A percentile compares a stretch with the other conserved stretches of the same genome.
These are phyloP conservation scores for Scaptomyza pallida DNA, from an alignment of 1,140 invertebrate genomes.

Conservation along the genomic window DNA sequence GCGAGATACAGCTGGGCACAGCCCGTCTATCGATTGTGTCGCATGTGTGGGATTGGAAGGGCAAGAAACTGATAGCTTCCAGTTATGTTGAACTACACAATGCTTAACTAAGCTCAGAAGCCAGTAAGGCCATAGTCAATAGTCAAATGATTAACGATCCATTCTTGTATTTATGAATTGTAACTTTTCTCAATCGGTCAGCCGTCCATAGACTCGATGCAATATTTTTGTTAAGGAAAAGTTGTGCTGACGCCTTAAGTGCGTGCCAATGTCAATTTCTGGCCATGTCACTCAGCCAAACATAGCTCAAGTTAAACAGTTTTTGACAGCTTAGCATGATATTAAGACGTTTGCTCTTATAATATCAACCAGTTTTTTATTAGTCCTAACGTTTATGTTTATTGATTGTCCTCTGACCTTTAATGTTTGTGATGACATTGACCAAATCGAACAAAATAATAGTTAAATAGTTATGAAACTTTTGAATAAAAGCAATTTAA, in stretches of 20 bases:
- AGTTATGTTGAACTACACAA: slow-evolving; percentile 85
- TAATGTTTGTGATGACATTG: not conserved
- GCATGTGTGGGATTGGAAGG: slow-evolving; percentile 88
- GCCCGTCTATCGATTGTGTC: slow-evolving; percentile 89
- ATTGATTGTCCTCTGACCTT: slow-evolving; percentile 35
- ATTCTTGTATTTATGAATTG: not conserved
- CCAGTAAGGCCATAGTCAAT: not conserved
- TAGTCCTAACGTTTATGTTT: slow-evolving; percentile 54
- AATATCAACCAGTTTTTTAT: slow-evolving; percentile 53
- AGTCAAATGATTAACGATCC: not conserved
- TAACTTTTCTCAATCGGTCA: not conserved
- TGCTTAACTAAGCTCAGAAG: not conserved
- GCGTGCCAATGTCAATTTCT: slow-evolving; percentile 46
- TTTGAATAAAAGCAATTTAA: not conserved
- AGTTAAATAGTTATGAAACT: too few species aligned
- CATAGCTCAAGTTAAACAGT: slow-evolving; percentile 29
- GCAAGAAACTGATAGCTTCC: slow-evolving; percentile 90
- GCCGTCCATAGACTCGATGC: not conserved
- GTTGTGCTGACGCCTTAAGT: slow-evolving; percentile 18
- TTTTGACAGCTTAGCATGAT: slow-evolving; percentile 63
- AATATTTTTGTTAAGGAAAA: not conserved
- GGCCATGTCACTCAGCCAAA: slow-evolving; percentile 43
- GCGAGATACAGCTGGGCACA: slow-evolving; percentile 88
- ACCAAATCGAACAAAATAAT: slow-evolving; percentile 19
- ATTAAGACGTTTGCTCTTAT: slow-evolving; percentile 28